A percentile compares a stretch with the other conserved stretches of the same genome.
Conservation (phyloP, 2,888 invertebrate species). For the Lordiphosa andalusiaca region DNA sequence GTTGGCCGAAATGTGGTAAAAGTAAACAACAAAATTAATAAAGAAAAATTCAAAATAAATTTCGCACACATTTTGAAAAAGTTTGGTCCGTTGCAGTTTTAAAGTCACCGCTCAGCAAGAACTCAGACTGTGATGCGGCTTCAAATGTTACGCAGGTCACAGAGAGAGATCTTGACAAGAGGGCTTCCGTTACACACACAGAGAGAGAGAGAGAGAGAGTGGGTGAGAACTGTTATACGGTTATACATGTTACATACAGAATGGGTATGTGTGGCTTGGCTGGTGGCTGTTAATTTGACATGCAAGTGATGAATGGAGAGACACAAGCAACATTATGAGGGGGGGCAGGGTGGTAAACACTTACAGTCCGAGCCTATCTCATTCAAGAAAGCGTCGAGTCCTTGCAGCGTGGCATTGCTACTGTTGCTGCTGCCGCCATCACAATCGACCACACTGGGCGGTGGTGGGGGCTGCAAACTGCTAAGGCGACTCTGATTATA, state of each 20-base stretch:
- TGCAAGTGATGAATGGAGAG: constrained; percentile 4
- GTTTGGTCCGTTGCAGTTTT: constrained; percentile 64
- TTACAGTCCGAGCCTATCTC: constrained; percentile 58
- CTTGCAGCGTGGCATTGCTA: constrained; percentile 52
- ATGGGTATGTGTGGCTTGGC: no score
- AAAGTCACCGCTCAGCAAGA: constrained; percentile 88
- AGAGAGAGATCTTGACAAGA: constrained; percentile 87
- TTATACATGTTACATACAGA: not conserved
- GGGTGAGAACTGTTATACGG: not conserved
- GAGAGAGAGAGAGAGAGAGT: no score
- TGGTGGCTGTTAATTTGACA: constrained; percentile 18
- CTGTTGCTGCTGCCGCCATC: constrained; percentile 63
- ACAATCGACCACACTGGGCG: constrained; percentile 44
- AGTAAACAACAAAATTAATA: constrained; percentile 8
- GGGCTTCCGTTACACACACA: constrained; percentile 54
- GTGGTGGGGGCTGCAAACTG: constrained; percentile 37
- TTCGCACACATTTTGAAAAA: constrained; percentile 23
- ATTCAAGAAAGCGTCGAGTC: constrained; percentile 54
- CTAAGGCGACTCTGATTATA: constrained; percentile 28
- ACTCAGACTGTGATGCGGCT: constrained; percentile 97
- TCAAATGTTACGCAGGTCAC: constrained; percentile 86
- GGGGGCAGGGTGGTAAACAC: constrained; percentile 12
- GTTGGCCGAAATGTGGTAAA: constrained; percentile 48
- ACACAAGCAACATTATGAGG: constrained; percentile 6
- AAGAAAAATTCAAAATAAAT: constrained; percentile 12